Conservation (phyloP, 64 coral and sea anemone species). For the Dendronephthya gigantea region DNA sequence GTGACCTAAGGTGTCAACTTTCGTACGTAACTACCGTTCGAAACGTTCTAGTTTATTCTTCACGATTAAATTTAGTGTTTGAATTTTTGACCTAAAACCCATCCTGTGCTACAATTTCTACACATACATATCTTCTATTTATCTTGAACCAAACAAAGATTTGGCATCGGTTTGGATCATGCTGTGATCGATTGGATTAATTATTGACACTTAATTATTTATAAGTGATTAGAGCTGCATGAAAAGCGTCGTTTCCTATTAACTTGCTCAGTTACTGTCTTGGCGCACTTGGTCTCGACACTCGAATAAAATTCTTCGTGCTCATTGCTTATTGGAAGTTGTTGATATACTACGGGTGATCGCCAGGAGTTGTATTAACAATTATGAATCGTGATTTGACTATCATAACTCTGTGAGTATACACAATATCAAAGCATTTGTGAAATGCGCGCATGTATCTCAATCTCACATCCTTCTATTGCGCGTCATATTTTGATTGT, state of each 20-base stretch:
- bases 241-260: neutral
- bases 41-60: neutral
- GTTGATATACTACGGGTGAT: neutral
- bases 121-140: neutral
- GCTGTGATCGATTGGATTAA: neutral
- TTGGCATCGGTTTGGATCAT: neutral
- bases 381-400: neutral
- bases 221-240: neutral
- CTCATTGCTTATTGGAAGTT: neutral
- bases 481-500: neutral
- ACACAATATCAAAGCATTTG: neutral
- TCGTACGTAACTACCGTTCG: neutral
- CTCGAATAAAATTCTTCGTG: neutral
- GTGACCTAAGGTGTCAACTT: neutral
- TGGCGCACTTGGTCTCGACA: neutral
- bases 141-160: neutral
- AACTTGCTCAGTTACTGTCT: neutral
- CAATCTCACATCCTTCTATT: neutral
- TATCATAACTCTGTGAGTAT: neutral
- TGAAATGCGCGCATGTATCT: neutral
- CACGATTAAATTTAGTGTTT: neutral
- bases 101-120: neutral
- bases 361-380: neutral
- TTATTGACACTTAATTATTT: conserved; percentile 5
- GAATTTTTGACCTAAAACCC: neutral